Conservation (phyloP, 2,888 invertebrate genomes). For the Amiota minor region DNA sequence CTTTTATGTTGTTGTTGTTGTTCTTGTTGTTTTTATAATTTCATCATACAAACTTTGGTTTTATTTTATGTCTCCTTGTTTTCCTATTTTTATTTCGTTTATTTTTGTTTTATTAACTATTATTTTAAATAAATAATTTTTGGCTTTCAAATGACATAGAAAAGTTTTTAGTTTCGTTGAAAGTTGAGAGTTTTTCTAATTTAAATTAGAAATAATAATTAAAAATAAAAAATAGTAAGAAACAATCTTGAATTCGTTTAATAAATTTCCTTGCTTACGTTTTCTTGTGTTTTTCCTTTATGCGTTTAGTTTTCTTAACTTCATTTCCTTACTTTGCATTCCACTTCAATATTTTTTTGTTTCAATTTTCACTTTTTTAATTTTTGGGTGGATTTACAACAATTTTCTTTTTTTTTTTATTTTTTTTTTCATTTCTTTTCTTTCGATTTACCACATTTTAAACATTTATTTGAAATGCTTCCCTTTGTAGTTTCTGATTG, state of each 20-base stretch:
- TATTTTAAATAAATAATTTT: constrained; percentile 1
- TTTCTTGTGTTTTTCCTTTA: too few relatives aligned
- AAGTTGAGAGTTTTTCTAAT: not conserved
- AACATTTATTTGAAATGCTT: constrained; percentile 87
- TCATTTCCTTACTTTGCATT: too few relatives aligned
- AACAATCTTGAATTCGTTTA: not conserved
- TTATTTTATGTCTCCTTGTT: constrained; percentile 3
- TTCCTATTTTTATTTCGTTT: not conserved
- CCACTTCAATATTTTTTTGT: constrained; percentile 37
- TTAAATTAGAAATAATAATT: too few relatives aligned
- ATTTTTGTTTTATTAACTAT: constrained; percentile 42
- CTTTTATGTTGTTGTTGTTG: constrained; percentile 53
- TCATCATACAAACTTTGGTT: constrained; percentile 35
- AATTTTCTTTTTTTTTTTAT: constrained; percentile 43
- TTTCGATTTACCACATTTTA: constrained; percentile 69
- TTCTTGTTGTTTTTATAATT: constrained; percentile 21
- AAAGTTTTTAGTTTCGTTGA: constrained; percentile 1
- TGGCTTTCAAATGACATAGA: not conserved
- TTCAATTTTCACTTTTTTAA: constrained; percentile 20
- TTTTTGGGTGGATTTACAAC: constrained; percentile 56
- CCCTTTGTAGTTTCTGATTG: constrained; percentile 78
- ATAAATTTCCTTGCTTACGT: not conserved
- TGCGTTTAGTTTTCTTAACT: too few relatives aligned
- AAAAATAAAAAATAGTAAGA: not conserved
- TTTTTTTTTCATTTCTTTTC: constrained; percentile 26